These are phyloP conservation scores for Minunthozetes semirufus DNA, from an alignment of 2,888 invertebrate genomes.

Conservation along the genomic window DNA sequence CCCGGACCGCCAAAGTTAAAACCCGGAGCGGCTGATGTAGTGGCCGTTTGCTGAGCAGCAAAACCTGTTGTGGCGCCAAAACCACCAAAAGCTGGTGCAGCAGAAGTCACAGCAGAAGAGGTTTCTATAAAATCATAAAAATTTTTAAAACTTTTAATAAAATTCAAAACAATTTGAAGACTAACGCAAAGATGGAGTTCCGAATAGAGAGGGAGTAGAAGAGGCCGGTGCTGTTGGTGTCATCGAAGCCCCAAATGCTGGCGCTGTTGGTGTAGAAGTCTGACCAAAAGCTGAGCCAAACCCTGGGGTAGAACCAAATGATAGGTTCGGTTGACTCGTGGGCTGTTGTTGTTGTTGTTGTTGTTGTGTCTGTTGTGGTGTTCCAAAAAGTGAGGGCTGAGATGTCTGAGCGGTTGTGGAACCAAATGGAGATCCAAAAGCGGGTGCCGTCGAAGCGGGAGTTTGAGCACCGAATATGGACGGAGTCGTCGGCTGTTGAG, in stretches of 20 bases:
- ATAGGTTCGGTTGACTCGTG: conserved; percentile 14
- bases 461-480: conserved; percentile 17
- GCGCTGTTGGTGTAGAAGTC: background rate
- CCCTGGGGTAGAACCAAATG: conserved; percentile 20
- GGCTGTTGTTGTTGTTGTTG: conserved; percentile 10
- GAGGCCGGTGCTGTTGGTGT: conserved; percentile 36
- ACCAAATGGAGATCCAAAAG: conserved; percentile 7
- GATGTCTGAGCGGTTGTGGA: background rate
- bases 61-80: conserved; percentile 21
- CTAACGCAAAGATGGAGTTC: background rate
- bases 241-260: conserved; percentile 35
- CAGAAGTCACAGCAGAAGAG: background rate
- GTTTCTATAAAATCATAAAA: background rate
- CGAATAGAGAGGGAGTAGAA: conserved; percentile 28
- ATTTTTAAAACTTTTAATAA: background rate
- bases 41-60: background rate
- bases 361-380: conserved; percentile 19
- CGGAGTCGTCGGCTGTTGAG: conserved; percentile 8
- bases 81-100: conserved; percentile 6
- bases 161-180: background rate
- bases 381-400: background rate
- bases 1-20: conserved; percentile 1
- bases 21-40: background rate
- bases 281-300: conserved; percentile 12
- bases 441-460: background rate